Percentiles rank a stretch among this genome's conserved stretches.
Evolutionary conservation across 2,113 vertebrate species (phyloP).

Genomic region (Chascanopsetta lugubris): DNA sequence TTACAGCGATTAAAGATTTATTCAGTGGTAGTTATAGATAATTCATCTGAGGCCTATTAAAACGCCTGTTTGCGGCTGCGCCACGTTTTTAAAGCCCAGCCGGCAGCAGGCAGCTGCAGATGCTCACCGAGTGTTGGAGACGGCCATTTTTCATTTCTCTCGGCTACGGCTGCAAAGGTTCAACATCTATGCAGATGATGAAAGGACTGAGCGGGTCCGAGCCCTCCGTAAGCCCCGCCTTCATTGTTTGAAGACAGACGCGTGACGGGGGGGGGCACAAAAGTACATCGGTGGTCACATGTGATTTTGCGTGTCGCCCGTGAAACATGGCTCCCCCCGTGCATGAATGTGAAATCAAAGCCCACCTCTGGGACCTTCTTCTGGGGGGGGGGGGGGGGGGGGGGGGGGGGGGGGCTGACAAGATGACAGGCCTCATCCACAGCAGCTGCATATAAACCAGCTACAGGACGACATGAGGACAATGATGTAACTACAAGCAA

Average conservation of each 20-base stretch:
- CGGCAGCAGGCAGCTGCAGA: conserved; percentile 13
- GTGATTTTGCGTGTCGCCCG: background rate
- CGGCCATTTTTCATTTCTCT: conserved; percentile 35
- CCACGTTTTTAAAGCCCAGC: conserved; percentile 55
- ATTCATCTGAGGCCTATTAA: conserved; percentile 77
- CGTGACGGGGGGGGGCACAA: background rate
- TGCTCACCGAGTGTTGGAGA: conserved; percentile 39
- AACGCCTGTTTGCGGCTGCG: conserved; percentile 68
- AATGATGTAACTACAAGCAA: conserved; percentile 9
- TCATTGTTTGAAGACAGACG: conserved; percentile 11
- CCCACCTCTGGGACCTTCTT: conserved; percentile 6
- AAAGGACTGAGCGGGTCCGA: conserved; percentile 36
- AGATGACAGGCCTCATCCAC: background rate
- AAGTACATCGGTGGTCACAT: background rate
- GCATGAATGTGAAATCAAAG: conserved; percentile 8
- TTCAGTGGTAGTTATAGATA: conserved; percentile 74
- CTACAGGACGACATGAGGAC: background rate
- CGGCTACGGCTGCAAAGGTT: conserved; percentile 22
- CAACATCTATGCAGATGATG: conserved; percentile 44
- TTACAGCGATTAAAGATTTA: conserved; percentile 80
- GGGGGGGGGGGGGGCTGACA: background rate
- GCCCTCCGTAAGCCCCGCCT: conserved; percentile 30
- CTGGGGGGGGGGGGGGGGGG: background rate
- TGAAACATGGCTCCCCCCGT: background rate
- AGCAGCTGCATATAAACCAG: background rate